Base-by-base conservation (phyloP, 2,888 invertebrate genomes). In the Alloscopus bannaensis region DNA sequence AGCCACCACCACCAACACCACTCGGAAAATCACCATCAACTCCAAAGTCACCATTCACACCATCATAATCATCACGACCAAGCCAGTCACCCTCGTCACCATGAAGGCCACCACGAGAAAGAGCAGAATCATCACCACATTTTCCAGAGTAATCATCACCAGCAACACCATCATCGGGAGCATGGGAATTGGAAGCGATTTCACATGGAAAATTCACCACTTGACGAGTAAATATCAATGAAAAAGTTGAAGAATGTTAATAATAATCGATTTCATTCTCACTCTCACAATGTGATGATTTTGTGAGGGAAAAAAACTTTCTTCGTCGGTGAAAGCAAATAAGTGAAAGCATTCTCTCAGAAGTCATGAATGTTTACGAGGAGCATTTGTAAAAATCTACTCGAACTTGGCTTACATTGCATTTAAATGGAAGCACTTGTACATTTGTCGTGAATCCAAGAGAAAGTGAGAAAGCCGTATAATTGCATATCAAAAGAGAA, bases 171-270 rank as follows among this genome's bases (percentile, higher is more conserved):
- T 18, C 71, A 59, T 18, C 26, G 72, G 47, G 55, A 73, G 20
- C 64, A 65, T 16, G 55, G 26, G 28, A 60, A 40, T 20, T 73
- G 72, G 72, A 73, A 73, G 55, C 64, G 72, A 64, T 55, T 73
- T 52, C 69, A 69, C 18, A 18, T 52, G 40, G 57, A 69, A 57
- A 42, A 69, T 45, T 42, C 52, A 57, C 64, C 40, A 64, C 52
- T 55, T 52, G 72, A 71, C 60, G 52, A 70, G 59, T 59, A 50
- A 70, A 59, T 45, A 73, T 20, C 42, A 50, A 36, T 62, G 62
- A 62, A 69, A 55, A 45, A 64, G 45, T n/a, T n/a, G n/a, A n/a
- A n/a, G n/a, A n/a, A n/a, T n/a, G n/a, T 18, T 45, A 1, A 45
- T 26, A 57, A 68, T 68, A 68, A 36, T 36, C 66, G 26, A 52